phyloP scores from a whole-genome alignment of 2,113 vertebrate genomes.

The Hydrochoerus hydrochaeris region DNA sequence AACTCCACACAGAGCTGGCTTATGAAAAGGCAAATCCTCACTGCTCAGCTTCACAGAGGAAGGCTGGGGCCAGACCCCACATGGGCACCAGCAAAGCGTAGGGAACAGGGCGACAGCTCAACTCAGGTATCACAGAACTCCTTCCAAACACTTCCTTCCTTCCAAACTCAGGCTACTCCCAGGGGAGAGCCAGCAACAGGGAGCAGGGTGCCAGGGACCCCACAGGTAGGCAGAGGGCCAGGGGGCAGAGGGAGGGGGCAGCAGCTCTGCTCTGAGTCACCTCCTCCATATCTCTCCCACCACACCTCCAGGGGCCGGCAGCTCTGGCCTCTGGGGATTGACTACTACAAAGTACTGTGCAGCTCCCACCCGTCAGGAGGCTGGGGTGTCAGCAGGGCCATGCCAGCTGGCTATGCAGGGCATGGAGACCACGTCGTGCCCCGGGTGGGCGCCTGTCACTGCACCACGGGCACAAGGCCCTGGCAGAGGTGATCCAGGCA shows the following conservation, averaged over 20 bases:
- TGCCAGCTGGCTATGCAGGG: conserved; percentile 35
- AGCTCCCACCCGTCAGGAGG: neutral
- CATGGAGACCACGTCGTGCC: neutral
- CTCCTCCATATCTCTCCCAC: neutral
- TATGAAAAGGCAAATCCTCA: neutral
- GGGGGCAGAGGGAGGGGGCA: neutral
- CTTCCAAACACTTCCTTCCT: neutral
- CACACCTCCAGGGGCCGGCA: neutral
- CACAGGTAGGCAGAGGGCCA: too few relatives aligned
- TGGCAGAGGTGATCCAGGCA: neutral
- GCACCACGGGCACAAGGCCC: accelerated
- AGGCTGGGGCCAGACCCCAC: neutral
- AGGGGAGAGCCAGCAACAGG: neutral
- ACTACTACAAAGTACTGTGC: neutral
- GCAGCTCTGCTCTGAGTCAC: too few relatives aligned
- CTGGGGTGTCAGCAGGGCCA: neutral
- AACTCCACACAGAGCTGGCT: neutral
- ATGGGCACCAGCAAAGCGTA: neutral
- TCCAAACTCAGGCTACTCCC: neutral
- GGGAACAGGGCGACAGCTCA: neutral
- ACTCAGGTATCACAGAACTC: neutral
- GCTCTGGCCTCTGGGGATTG: neutral
- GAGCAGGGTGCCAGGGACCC: too few relatives aligned
- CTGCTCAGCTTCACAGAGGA: neutral
- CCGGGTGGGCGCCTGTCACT: accelerated